Evolutionary conservation across 2,113 vertebrate genomes (phyloP), one percentile per base, ranked within the genome.

Genomic region (Chaetops frenatus): DNA sequence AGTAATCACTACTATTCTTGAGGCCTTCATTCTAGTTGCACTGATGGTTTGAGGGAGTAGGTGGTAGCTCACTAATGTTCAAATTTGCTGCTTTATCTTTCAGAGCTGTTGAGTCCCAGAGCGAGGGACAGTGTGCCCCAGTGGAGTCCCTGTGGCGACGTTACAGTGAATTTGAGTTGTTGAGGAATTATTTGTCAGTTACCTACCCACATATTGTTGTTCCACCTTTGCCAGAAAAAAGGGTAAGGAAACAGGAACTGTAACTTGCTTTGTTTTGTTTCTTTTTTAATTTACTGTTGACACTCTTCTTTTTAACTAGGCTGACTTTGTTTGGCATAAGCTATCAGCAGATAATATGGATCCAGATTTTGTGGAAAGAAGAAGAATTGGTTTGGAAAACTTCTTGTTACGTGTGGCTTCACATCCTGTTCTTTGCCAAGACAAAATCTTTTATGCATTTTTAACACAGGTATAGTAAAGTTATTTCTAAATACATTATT

Each of bases 281-380:
- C 28, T 20, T 81, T 69, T 15, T 17, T 78, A 76, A 60, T 80
- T 92, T 89, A 12, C 51, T 84, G 7, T 62, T 94, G 54, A 95
- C 67, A 29, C 47, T 78, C 11, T 92, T 97, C 81, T 95, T 50
- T 97, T 96, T 81, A 88, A 94, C 81, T 94, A 99, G 99, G 99
- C 99, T 86, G 99, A 99, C 97, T 99, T 99, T 81, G 99, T 99
- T 94, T 99, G 99, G 99, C 99, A 99, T 97, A 99, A 99, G 95
- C 97, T 99, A 17, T 99, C 99, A 2, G 99, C 99, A 60, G 99
- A 99, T 97, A 99, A 99, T 84, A 99, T 99, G 99, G 99, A 99
- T 95, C 99, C 99, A 7, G 99, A 99, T 95, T 99, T 99, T 93
- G 99, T 99, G 96, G 99, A 99, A 96, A 98, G 99, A 69, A 98